Conservation (phyloP, 1,140 invertebrate genomes). For the Drosophila guanche region DNA sequence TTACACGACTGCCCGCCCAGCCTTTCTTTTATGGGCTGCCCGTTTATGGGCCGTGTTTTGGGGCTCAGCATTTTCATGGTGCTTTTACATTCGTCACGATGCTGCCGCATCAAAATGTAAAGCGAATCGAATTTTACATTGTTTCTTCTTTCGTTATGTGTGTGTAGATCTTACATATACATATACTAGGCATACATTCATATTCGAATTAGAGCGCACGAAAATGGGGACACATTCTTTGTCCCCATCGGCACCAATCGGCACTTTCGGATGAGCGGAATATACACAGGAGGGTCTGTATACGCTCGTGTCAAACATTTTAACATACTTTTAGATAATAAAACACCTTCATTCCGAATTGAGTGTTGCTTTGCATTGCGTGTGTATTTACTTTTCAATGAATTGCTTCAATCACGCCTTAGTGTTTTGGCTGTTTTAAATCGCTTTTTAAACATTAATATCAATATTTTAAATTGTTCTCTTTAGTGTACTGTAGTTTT, state of each 20-base stretch:
- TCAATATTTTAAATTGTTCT: conserved; percentile 21
- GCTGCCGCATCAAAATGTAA: conserved; percentile 36
- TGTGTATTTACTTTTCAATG: conserved; percentile 31
- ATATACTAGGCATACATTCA: too few species aligned
- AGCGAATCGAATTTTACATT: conserved; percentile 50
- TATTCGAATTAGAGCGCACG: too few species aligned
- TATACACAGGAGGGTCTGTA: too few species aligned
- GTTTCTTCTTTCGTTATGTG: conserved; percentile 16
- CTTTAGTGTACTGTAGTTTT: too few species aligned
- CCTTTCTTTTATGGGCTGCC: conserved; percentile 30
- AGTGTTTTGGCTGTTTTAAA: conserved; percentile 9
- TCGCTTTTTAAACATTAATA: conserved; percentile 19
- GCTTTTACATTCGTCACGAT: conserved; percentile 55
- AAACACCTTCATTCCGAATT: conserved; percentile 33
- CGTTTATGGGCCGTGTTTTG: conserved; percentile 35
- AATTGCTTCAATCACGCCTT: conserved; percentile 27
- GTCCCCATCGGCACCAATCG: too few species aligned
- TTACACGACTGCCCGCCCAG: conserved; percentile 15
- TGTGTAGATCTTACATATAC: neutral
- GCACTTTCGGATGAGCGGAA: too few species aligned
- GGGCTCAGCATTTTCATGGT: conserved; percentile 50
- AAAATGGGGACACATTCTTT: too few species aligned
- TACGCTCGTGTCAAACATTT: too few species aligned
- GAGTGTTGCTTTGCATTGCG: conserved; percentile 28
- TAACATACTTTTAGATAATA: too few species aligned